phyloP scores from a whole-genome alignment of 1,140 invertebrate genomes.

The Nylanderia fulva region DNA sequence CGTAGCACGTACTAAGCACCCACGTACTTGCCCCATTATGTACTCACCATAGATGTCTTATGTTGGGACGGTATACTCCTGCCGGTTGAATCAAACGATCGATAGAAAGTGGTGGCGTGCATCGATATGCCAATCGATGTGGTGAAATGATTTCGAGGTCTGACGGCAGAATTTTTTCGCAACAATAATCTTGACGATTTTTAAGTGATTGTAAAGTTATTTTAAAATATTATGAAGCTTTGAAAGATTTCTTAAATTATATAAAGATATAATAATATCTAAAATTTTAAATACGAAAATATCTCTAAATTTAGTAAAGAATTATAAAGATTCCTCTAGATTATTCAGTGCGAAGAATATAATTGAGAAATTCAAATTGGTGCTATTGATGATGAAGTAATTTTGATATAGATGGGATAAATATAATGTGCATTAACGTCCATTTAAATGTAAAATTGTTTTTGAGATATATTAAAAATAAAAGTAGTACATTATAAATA shows the following conservation, averaged over 20 bases:
- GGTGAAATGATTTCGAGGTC: conserved; percentile 2
- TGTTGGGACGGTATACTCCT: conserved; percentile 17
- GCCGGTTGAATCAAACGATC: conserved; percentile 46
- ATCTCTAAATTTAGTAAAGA: too few species aligned
- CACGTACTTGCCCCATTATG: conserved; percentile 68
- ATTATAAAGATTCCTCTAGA: neutral
- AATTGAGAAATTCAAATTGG: neutral
- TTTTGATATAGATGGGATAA: neutral
- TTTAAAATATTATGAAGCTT: too few species aligned
- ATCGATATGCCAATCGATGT: conserved; percentile 46
- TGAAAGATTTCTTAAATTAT: too few species aligned
- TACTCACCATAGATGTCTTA: conserved; percentile 46
- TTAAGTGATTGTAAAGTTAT: too few species aligned
- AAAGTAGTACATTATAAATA: neutral
- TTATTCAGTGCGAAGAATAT: neutral
- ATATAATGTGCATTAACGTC: neutral
- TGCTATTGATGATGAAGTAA: neutral
- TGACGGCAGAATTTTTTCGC: neutral
- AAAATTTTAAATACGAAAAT: too few species aligned
- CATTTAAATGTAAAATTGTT: neutral
- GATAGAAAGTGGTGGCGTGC: conserved; percentile 1
- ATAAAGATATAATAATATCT: too few species aligned
- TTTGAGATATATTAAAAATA: neutral
- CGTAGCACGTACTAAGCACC: conserved; percentile 41
- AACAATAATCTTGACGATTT: too few species aligned